These are phyloP conservation scores for Heteronetta atricapilla DNA, from an alignment of 2,113 vertebrate genomes.

Conservation along the genomic window DNA sequence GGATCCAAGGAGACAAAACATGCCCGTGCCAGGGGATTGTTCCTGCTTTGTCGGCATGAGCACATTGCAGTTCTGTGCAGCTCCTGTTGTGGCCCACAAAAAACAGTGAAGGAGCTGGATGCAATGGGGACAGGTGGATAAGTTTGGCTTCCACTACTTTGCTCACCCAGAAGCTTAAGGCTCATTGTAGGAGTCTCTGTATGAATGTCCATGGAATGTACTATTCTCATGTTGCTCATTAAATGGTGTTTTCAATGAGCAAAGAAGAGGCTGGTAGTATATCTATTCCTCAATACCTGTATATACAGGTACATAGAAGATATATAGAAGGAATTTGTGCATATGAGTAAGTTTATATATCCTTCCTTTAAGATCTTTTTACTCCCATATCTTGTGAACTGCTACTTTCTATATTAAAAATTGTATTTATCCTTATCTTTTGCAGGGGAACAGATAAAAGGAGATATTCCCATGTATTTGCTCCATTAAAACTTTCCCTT, in stretches of 20 bases:
- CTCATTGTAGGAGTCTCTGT: background rate
- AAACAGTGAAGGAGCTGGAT: background rate
- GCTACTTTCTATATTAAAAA: background rate
- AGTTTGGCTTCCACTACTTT: background rate
- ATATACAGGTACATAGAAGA: background rate
- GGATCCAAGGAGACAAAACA: fast-evolving
- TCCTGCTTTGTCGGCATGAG: background rate
- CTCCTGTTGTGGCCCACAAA: background rate
- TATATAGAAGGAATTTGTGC: background rate
- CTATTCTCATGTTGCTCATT: background rate
- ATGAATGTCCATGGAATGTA: background rate
- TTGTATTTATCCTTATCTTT: background rate
- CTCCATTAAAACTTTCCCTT: background rate
- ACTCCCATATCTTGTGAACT: background rate
- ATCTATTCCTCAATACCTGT: background rate
- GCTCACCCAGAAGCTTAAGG: background rate
- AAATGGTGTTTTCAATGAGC: background rate
- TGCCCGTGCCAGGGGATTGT: background rate
- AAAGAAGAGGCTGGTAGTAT: background rate
- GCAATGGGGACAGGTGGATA: background rate
- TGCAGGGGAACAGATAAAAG: background rate
- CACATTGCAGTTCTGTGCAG: fast-evolving
- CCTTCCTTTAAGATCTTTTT: background rate
- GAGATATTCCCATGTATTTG: background rate
- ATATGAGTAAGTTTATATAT: background rate